Conservation (phyloP, 1,140 invertebrate genomes). For the Homalodisca vitripennis region DNA sequence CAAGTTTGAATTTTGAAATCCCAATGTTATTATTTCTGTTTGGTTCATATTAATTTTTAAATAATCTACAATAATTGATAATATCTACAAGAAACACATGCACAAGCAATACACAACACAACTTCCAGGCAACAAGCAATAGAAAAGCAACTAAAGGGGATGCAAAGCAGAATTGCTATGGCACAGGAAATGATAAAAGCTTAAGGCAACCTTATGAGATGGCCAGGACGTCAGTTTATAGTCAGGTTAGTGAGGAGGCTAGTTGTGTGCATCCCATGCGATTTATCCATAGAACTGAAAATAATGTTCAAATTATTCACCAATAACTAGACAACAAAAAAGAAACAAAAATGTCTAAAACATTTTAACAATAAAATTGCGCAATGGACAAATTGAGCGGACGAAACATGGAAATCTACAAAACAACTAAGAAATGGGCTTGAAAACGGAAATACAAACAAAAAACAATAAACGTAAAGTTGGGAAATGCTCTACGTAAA, state of each 20-base stretch:
- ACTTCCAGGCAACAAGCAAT: conserved; percentile 4
- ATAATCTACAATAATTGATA: no score
- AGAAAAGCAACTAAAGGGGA: conserved; percentile 28
- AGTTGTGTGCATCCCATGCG: conserved; percentile 26
- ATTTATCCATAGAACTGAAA: conserved; percentile 22
- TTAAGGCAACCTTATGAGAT: conserved; percentile 33
- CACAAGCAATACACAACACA: no score
- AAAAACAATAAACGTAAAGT: conserved; percentile 28
- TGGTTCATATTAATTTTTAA: no score
- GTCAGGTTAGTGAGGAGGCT: conserved; percentile 28
- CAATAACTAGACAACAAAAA: conserved; percentile 27
- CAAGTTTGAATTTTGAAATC: no score
- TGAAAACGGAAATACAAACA: conserved; percentile 19
- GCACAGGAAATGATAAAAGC: conserved; percentile 28
- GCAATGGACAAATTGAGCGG: conserved; percentile 29
- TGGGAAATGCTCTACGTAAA: conserved; percentile 35
- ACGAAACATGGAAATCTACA: conserved; percentile 33
- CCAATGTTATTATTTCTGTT: no score
- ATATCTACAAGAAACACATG: no score
- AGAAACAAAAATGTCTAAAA: conserved; percentile 1
- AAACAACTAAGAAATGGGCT: conserved; percentile 24
- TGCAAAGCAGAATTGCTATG: conserved; percentile 28
- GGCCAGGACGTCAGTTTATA: conserved; percentile 31
- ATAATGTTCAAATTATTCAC: conserved; percentile 28
- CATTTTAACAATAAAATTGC: conserved; percentile 23